A percentile compares a stretch with the other conserved stretches of the same genome.
phyloP scores from a whole-genome alignment of 2,888 invertebrate species.

The Terebella lapidaria region DNA sequence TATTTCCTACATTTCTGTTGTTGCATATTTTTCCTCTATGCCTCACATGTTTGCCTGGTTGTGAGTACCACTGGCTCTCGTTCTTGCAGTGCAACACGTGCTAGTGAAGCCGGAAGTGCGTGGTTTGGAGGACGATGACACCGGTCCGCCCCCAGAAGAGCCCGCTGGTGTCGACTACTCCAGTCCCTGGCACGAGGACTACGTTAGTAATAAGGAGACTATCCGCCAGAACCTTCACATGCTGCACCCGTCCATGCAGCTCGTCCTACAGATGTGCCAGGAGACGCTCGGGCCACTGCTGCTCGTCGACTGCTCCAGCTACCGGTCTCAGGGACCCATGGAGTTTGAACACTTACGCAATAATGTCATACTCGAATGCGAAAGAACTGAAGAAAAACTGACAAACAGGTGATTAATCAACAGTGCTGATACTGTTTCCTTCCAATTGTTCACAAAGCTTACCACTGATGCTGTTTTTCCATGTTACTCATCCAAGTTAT shows the following conservation, averaged over 20 bases:
- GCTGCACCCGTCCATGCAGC: slow-evolving; percentile 51
- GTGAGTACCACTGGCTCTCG: too few relatives aligned
- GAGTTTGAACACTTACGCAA: slow-evolving; percentile 52
- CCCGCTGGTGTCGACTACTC: slow-evolving; percentile 51
- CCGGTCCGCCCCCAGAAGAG: slow-evolving; percentile 45
- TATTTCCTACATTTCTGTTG: too few relatives aligned
- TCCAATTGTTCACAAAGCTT: not conserved
- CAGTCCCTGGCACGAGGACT: slow-evolving; percentile 49
- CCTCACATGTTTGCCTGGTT: not conserved
- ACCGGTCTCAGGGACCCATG: slow-evolving; percentile 48
- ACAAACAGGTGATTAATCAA: slow-evolving; percentile 40
- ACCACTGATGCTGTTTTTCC: not conserved
- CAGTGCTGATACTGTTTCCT: not conserved
- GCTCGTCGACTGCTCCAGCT: slow-evolving; percentile 43
- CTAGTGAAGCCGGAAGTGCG: slow-evolving; percentile 48
- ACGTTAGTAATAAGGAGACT: slow-evolving; percentile 31
- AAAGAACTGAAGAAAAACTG: slow-evolving; percentile 50
- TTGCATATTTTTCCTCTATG: not conserved
- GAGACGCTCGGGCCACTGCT: slow-evolving; percentile 44
- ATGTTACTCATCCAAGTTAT: not conserved
- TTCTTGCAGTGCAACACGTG: slow-evolving; percentile 49
- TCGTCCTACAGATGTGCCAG: slow-evolving; percentile 48
- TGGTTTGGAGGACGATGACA: slow-evolving; percentile 48
- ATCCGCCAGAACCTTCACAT: slow-evolving; percentile 45
- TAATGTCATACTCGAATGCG: slow-evolving; percentile 49